These are phyloP conservation scores for Syngnathus rostellatus DNA, from an alignment of 2,797 vertebrate species.

Conservation along the genomic window DNA sequence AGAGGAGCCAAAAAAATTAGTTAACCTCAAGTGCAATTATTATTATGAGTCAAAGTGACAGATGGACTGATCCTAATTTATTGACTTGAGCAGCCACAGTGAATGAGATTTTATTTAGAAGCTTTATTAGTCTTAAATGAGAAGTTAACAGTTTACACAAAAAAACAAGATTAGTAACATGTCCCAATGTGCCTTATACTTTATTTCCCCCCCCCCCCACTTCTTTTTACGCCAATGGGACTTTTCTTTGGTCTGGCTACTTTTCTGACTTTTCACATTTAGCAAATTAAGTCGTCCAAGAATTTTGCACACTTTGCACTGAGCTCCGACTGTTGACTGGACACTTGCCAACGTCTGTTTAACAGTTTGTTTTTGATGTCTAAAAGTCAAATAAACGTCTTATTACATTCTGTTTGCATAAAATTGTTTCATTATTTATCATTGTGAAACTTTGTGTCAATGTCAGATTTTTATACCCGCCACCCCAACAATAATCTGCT, in stretches of 20 bases:
- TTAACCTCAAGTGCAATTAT: slow-evolving; percentile 67
- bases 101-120: not conserved
- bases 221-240: too few species aligned
- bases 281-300: not conserved
- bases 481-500: not conserved
- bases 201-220: not conserved
- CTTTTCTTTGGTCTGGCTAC: not conserved
- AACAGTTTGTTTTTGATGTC: not conserved
- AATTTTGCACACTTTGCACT: slow-evolving; percentile 4
- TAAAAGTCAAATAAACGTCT: not conserved
- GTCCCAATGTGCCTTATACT: slow-evolving; percentile 46
- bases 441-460: not conserved
- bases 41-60: slow-evolving; percentile 3
- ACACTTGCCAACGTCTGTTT: not conserved
- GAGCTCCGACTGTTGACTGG: not conserved
- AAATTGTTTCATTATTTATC: not conserved
- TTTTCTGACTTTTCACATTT: not conserved
- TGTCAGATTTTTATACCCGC: not conserved
- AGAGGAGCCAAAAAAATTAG: slow-evolving; percentile 7
- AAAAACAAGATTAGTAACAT: slow-evolving; percentile 20
- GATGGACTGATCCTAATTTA: slow-evolving; percentile 6
- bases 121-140: not conserved
- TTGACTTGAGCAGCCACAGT: not conserved
- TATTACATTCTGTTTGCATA: not conserved
- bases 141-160: slow-evolving; percentile 6